Conservation (phyloP, 53 echinoderm and acorn worm genomes). For the Pentamera pediparva region DNA sequence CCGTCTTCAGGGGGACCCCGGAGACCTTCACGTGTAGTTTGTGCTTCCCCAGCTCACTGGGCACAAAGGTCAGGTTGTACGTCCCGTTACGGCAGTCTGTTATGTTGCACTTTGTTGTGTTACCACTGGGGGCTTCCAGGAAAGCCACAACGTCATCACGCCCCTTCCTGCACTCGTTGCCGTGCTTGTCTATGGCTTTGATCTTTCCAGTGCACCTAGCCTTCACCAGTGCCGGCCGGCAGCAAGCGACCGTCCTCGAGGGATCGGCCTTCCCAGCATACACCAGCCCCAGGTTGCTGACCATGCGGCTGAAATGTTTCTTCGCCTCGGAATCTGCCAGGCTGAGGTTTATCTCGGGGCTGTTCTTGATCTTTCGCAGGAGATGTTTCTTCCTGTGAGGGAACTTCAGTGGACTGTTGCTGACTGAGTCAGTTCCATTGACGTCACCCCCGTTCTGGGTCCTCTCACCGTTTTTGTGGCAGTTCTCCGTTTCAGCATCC, state of each 20-base stretch:
- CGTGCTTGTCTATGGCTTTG: conserved; percentile 61
- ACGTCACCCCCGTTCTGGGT: background rate
- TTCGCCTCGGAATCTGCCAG: conserved; percentile 44
- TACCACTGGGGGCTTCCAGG: conserved; percentile 46
- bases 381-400: conserved; percentile 20
- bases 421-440: background rate
- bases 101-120: conserved; percentile 47
- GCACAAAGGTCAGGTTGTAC: conserved; percentile 65
- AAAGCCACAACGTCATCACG: conserved; percentile 52
- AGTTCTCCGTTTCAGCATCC: background rate
- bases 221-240: conserved; percentile 67
- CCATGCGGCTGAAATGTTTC: conserved; percentile 54
- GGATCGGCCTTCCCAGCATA: conserved; percentile 84
- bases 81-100: conserved; percentile 70
- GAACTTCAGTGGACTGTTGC: background rate
- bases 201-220: conserved; percentile 70
- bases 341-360: conserved; percentile 53
- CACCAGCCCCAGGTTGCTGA: conserved; percentile 65
- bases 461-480: background rate
- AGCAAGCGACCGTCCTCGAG: conserved; percentile 61
- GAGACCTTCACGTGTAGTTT: conserved; percentile 61
- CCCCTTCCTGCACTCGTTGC: conserved; percentile 68
- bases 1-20: conserved; percentile 65
- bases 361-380: conserved; percentile 19
- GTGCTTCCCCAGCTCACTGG: conserved; percentile 65